Evolutionary conservation across 2,888 invertebrate genomes (phyloP).

Genomic region (Imbricaverruca yamaguchii): DNA sequence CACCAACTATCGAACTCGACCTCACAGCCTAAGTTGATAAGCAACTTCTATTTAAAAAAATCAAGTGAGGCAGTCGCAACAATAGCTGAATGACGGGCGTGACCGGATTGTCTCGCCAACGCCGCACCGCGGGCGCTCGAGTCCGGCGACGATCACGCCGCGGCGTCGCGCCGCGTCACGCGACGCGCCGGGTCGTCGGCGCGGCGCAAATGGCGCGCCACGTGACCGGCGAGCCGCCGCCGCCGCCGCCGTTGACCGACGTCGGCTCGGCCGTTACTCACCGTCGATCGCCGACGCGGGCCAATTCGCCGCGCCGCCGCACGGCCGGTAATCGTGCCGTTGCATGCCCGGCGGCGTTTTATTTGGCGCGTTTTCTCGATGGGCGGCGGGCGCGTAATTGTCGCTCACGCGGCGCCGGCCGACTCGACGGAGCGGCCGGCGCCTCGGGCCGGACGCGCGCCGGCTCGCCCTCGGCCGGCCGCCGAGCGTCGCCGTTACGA

Average conservation of each 20-base stretch:
- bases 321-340: not conserved
- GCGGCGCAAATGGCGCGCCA: not conserved
- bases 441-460: not conserved
- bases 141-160: too few species aligned
- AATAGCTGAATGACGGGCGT: too few species aligned
- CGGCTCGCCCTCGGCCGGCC: not conserved
- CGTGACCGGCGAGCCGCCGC: not conserved
- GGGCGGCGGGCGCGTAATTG: not conserved
- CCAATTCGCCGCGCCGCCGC: not conserved
- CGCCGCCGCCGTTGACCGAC: not conserved
- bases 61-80: too few species aligned
- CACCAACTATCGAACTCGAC: too few species aligned
- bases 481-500: not conserved
- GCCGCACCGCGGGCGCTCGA: too few species aligned
- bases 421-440: not conserved
- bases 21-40: too few species aligned
- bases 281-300: not conserved
- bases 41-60: too few species aligned
- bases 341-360: conserved; percentile 1
- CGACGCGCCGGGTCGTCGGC: too few species aligned
- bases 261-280: not conserved
- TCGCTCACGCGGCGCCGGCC: not conserved
- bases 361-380: not conserved
- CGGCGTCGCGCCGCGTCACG: too few species aligned
- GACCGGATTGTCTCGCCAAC: too few species aligned